Evolutionary conservation across 2,888 invertebrate species (phyloP), one percentile per base, ranked within the genome.

Genomic region (Chaitophorus viminalis): DNA sequence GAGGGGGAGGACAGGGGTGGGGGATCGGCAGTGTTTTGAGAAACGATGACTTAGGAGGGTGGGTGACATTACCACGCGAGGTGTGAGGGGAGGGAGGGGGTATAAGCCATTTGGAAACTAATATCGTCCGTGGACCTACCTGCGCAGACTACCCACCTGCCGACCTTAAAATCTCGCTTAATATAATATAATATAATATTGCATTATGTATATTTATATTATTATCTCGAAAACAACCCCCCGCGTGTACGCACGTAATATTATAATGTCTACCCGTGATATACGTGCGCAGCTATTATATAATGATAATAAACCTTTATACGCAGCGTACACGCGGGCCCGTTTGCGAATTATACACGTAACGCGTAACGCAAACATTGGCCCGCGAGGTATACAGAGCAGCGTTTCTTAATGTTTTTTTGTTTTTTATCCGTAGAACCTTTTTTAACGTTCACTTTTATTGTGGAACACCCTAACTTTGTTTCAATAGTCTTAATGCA

Each of bases 71-170:
- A 46, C 46, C 46, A 14, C n/a, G 14, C 46, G 11, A 46, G 46
- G 60, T 60, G 14, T n/a, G 33, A 14, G 25, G 14, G 33, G 60
- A 31, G 14, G 11, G 72, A 31, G 68, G 39, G 33, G 68, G 29
- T n/a, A 36, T 46, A 68, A 81, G 68, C 72, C 74, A n/a, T 72
- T 82, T 74, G 36, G 46, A 74, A 82, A 74, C 72, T 52, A 82
- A 82, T 74, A 74, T 72, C 52, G 72, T 72, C 54, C 70, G 31
- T n/a, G n/a, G 25, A 33, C 74, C 46, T 65, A 60, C 60, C 75
- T n/a, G 36, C 25, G n/a, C n/a, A 8, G 39, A 31, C 21, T 60
- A 60, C 9, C 5, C 9, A 54, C 18, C 6, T 25, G 21, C 3
- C 5, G 5, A 54, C 70, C 82, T 70, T 52, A 52, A 54, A 72